Evolutionary conservation across 2,113 vertebrate species (phyloP), one percentile per base, ranked within the genome.

Genomic region (Cisticola juncidis): DNA sequence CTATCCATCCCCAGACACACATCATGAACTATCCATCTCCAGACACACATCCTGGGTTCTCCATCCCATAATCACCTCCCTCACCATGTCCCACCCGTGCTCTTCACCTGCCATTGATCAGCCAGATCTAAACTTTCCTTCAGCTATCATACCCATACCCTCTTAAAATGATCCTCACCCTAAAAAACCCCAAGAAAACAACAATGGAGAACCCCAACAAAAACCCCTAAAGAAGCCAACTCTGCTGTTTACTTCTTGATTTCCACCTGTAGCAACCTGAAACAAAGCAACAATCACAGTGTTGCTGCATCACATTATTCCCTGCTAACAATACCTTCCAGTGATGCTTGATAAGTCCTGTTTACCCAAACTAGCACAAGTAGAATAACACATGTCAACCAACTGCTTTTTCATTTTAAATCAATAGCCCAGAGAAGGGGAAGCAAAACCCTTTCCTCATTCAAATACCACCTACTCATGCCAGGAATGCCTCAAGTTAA

Each of bases 331-430:
- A 94, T 86, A 74, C 82, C 57, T 88, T 9, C 65, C 69, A 95
- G 60, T 42, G 82, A 83, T 65, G 82, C 51, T 92, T 68, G 92
- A 23, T 91, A 94, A 94, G 53, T 87, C 64, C 36, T 94, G 89
- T 91, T 95, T 95, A 95, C 77, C 31, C 84, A 53, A 84, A 74
- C 65, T 12, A 94, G 72, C 77, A 24, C 61, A 92, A 96, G 91
- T 91, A 53, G 76, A 93, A 92, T 88, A 96, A 93, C 93, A 96
- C 65, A 95, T 90, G 92, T 86, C 88, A 58, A 56, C 56, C 57
- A 92, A 90, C 51, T 83, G 56, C 60, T 92, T 90, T 95, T 83
- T 42, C 68, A 83, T 36, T 73, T 56, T 68, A 36, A 71, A 78
- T 44, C 64, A 53, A 74, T 24, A 25, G 56, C 22, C 47, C 31